These are phyloP conservation scores for Aphelenchoides fujianensis DNA, from an alignment of 1,140 invertebrate genomes.

Conservation along the genomic window DNA sequence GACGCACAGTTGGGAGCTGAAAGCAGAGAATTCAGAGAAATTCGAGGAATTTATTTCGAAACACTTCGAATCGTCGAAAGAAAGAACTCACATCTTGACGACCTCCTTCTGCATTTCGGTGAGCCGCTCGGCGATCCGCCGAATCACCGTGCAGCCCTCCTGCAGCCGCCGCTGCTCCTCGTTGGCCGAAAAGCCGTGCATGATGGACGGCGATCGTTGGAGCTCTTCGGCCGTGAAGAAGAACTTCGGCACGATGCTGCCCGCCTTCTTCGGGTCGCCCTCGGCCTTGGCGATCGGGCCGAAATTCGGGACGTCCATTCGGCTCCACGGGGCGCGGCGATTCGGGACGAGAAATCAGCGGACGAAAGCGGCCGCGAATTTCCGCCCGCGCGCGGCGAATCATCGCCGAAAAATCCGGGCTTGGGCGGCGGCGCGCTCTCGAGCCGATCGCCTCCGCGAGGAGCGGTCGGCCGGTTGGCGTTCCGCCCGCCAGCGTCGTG, in stretches of 20 bases:
- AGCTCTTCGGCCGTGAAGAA: constrained; percentile 19
- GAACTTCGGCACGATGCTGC: constrained; percentile 12
- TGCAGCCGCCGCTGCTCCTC: constrained; percentile 13
- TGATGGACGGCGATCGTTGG: constrained; percentile 1
- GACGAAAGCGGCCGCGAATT: neutral
- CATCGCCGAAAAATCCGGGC: neutral
- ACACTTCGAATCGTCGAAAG: neutral
- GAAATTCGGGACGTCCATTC: neutral
- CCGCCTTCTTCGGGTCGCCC: neutral
- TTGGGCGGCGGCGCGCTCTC: too few relatives aligned
- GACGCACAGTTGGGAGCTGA: constrained; percentile 25
- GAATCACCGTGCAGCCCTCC: neutral
- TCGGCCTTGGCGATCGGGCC: neutral
- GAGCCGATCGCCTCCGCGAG: too few relatives aligned
- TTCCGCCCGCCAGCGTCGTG: too few relatives aligned
- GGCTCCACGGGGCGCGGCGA: neutral
- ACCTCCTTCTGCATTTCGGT: constrained; percentile 4
- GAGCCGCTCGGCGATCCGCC: constrained; percentile 6
- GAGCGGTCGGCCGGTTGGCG: too few relatives aligned
- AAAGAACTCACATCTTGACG: constrained; percentile 15
- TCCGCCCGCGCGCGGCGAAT: neutral
- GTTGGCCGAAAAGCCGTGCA: neutral
- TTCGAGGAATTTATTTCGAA: too few relatives aligned
- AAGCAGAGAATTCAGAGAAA: neutral
- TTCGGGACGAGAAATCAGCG: neutral